These are phyloP conservation scores for Zapus hudsonius DNA, from an alignment of 2,113 vertebrate species.

Conservation along the genomic window DNA sequence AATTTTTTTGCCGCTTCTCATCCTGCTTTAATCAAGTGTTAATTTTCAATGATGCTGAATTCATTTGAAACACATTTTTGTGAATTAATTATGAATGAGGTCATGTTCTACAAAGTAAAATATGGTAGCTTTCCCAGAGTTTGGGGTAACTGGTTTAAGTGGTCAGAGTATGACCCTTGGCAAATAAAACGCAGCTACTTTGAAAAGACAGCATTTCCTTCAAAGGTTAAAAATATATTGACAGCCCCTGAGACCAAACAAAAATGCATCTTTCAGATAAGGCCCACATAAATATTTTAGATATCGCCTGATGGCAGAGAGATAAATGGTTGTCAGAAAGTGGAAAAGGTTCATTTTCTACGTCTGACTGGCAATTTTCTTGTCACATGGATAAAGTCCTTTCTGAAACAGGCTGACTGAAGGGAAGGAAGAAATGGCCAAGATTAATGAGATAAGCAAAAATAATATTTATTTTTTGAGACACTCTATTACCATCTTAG, in stretches of 20 bases:
- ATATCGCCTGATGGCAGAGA: slow-evolving; percentile 75
- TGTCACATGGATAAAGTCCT: slow-evolving; percentile 81
- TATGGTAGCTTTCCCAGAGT: slow-evolving; percentile 59
- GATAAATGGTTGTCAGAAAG: slow-evolving; percentile 84
- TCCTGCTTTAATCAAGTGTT: slow-evolving; percentile 51
- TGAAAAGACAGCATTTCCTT: slow-evolving; percentile 77
- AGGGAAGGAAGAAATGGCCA: slow-evolving; percentile 70
- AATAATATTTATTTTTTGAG: slow-evolving; percentile 81
- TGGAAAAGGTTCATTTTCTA: slow-evolving; percentile 81
- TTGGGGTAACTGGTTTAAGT: slow-evolving; percentile 64
- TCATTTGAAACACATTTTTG: slow-evolving; percentile 55
- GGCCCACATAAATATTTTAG: slow-evolving; percentile 77
- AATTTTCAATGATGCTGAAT: slow-evolving; percentile 43
- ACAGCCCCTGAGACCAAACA: slow-evolving; percentile 61
- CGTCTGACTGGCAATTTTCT: slow-evolving; percentile 83
- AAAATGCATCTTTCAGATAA: slow-evolving; percentile 77
- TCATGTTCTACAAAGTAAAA: slow-evolving; percentile 57
- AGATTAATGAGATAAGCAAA: slow-evolving; percentile 84
- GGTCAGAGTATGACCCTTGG: slow-evolving; percentile 59
- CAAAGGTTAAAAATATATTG: slow-evolving; percentile 77
- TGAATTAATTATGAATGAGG: slow-evolving; percentile 66
- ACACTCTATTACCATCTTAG: slow-evolving; percentile 77
- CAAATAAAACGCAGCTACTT: slow-evolving; percentile 69
- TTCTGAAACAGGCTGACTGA: slow-evolving; percentile 72
- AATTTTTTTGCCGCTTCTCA: slow-evolving; percentile 45